Conservation (phyloP, 2,797 vertebrate species). For the Gallirallus australis region DNA sequence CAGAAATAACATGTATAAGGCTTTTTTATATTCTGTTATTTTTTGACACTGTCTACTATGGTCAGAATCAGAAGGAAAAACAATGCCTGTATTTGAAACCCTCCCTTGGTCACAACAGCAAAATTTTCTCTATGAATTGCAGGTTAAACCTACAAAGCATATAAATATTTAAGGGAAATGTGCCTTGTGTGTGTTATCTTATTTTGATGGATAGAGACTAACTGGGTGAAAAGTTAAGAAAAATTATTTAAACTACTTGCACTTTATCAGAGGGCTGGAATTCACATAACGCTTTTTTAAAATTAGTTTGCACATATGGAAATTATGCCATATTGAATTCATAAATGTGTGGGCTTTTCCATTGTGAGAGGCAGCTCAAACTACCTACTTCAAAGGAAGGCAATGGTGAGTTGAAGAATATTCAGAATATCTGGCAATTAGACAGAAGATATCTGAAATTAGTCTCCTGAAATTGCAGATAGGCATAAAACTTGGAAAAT, state of each 20-base stretch:
- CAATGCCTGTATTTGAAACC: not conserved
- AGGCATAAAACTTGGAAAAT: not conserved
- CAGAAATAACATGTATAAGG: not conserved
- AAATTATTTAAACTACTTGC: not conserved
- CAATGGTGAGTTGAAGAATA: not conserved
- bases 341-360: not conserved
- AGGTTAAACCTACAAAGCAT: not conserved
- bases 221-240: not conserved
- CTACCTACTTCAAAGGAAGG: not conserved
- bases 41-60: not conserved
- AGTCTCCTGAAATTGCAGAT: not conserved
- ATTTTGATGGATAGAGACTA: not conserved
- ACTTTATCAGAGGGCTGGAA: not conserved
- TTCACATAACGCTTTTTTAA: not conserved
- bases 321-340: not conserved
- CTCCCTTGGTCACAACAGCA: not conserved
- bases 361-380: not conserved
- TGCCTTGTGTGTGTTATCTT: not conserved
- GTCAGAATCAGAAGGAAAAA: not conserved
- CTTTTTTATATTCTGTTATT: not conserved
- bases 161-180: not conserved
- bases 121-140: not conserved
- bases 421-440: not conserved
- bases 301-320: not conserved
- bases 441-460: not conserved